Conservation (phyloP, 1,140 invertebrate genomes). For the Cecropterus lyciades region DNA sequence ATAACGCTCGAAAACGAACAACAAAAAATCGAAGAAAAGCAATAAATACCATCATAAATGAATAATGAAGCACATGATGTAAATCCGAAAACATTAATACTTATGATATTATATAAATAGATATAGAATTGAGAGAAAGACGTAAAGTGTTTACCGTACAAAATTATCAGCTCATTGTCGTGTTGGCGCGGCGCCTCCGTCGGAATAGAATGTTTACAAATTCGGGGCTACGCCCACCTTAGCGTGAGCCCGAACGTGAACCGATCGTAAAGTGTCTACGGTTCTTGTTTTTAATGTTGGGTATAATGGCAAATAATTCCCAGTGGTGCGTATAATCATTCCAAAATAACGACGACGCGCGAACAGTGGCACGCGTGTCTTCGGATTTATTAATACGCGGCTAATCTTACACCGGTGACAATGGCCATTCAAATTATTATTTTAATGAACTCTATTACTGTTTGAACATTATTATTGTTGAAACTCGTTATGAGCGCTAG, state of each 20-base stretch:
- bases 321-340: conserved; percentile 11
- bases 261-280: neutral
- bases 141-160: conserved; percentile 19
- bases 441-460: conserved; percentile 3
- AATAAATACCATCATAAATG: no score
- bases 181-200: conserved; percentile 45
- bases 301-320: conserved; percentile 16
- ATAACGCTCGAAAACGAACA: no score
- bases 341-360: conserved; percentile 18
- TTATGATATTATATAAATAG: neutral
- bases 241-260: conserved; percentile 4
- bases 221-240: conserved; percentile 5
- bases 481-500: no score
- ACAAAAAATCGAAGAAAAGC: no score
- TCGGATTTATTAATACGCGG: conserved; percentile 39
- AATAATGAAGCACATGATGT: neutral
- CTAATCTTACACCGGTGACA: conserved; percentile 41
- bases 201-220: conserved; percentile 47
- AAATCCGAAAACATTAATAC: conserved; percentile 16
- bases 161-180: conserved; percentile 41
- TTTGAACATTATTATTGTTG: neutral
- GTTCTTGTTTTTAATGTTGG: conserved; percentile 6
- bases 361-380: conserved; percentile 31
- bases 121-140: conserved; percentile 12
- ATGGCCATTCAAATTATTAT: conserved; percentile 6